Base-by-base conservation (phyloP, 2,797 vertebrate species). In the Cyprinodon diabolis region DNA sequence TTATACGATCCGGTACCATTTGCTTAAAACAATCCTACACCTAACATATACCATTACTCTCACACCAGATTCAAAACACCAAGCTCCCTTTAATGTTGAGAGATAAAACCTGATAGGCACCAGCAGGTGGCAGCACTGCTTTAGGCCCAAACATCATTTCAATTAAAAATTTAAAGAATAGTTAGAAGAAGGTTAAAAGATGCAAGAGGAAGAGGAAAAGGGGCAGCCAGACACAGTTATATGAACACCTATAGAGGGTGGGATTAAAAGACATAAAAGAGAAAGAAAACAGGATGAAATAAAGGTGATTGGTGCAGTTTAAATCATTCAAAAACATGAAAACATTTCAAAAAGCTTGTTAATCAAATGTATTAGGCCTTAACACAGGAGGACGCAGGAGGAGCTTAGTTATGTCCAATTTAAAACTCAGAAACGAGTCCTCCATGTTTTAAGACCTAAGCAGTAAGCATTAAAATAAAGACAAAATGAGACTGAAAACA, bases 131-230 rank as follows among this genome's bases (percentile, higher is more conserved):
- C 56, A 51, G 67, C 47, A 45, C 79, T 68, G 68, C 57, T 43
- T 56, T 25, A 4, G 54, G 25, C 55, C 75, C 40, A 3, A 35
- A 84, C 69, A 19, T 78, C 65, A 66, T 69, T 47, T 35, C 19
- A 19, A 57, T 63, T 15, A 62, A 40, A 73, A 45, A 74, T 55
- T 49, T 12, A 37, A 51, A 45, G 40, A 69, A 52, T 17, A 78
- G 65, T 95, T 90, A 95, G 79, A 90, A 94, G 71, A 86, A 87
- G 43, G 93, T 88, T 76, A 93, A 94, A 73, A 93, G 89, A 82
- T 95, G 95, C 90, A 96, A 86, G 65, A 96, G 79, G 86, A 96
- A 93, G 78, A 96, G 90, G 84, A 93, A 91, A 79, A 95, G 76
- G 63, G 92, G 90, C 91, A 96, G 91, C 91, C 93, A 96, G 74